Conservation (phyloP, 53 echinoderm and acorn worm genomes). For the Echinometra lucunter region DNA sequence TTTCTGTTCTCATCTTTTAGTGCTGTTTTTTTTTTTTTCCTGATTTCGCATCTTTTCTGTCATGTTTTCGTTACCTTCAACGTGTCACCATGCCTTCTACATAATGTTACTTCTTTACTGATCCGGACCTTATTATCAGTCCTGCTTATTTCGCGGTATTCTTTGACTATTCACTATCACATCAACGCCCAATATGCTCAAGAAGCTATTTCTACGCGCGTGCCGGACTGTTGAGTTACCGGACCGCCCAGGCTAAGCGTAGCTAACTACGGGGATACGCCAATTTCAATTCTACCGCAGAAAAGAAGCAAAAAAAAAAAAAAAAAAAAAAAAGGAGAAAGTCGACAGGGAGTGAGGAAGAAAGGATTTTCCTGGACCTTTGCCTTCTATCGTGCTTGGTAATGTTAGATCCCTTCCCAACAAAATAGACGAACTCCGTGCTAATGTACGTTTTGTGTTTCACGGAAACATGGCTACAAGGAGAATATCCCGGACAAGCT, state of each 20-base stretch:
- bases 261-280: too few species aligned
- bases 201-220: background rate
- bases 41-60: background rate
- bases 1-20: background rate
- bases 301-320: conserved; percentile 22
- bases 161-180: background rate
- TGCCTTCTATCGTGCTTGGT: conserved; percentile 64
- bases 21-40: background rate
- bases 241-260: background rate
- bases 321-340: background rate
- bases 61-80: background rate
- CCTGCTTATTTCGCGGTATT: background rate
- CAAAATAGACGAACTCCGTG: conserved; percentile 71
- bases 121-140: background rate
- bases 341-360: conserved; percentile 19
- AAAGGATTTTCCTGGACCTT: background rate
- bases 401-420: conserved; percentile 74
- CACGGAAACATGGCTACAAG: conserved; percentile 72
- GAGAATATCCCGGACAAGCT: conserved; percentile 50
- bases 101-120: background rate
- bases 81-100: conserved; percentile 13
- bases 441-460: conserved; percentile 51
- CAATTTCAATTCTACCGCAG: background rate
- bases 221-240: background rate
- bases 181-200: background rate